Evolutionary conservation across 1,140 invertebrate genomes (phyloP).

Genomic region (Conus ventricosus): DNA sequence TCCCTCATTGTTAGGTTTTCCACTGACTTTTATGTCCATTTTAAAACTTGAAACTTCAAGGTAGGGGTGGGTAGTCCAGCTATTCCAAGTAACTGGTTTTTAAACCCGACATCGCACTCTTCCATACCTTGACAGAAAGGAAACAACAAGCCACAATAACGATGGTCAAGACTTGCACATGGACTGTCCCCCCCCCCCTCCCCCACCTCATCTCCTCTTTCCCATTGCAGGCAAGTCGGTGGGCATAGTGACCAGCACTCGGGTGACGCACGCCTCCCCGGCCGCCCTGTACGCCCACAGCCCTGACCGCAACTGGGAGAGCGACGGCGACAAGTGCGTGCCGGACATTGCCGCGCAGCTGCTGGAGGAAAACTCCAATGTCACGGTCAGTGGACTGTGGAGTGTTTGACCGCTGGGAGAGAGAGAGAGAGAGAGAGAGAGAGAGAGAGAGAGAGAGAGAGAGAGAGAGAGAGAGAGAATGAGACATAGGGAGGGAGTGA

Average conservation of each 20-base stretch:
- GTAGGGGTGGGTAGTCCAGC: too few species aligned
- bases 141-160: too few species aligned
- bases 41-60: too few species aligned
- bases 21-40: too few species aligned
- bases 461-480: neutral
- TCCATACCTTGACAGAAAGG: too few species aligned
- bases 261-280: conserved; percentile 94
- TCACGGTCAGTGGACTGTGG: conserved; percentile 56
- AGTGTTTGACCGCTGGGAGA: neutral
- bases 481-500: neutral
- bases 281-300: conserved; percentile 88
- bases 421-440: neutral
- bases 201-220: too few species aligned
- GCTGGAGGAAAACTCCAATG: conserved; percentile 60
- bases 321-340: conserved; percentile 66
- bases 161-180: too few species aligned
- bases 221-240: neutral
- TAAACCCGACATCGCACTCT: too few species aligned
- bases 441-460: neutral
- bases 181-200: too few species aligned
- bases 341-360: conserved; percentile 75
- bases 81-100: too few species aligned
- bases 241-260: conserved; percentile 86
- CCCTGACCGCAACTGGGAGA: conserved; percentile 75
- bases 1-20: too few species aligned